Evolutionary conservation across 2,113 vertebrate species (phyloP).

Genomic region (Spilogale gracilis): DNA sequence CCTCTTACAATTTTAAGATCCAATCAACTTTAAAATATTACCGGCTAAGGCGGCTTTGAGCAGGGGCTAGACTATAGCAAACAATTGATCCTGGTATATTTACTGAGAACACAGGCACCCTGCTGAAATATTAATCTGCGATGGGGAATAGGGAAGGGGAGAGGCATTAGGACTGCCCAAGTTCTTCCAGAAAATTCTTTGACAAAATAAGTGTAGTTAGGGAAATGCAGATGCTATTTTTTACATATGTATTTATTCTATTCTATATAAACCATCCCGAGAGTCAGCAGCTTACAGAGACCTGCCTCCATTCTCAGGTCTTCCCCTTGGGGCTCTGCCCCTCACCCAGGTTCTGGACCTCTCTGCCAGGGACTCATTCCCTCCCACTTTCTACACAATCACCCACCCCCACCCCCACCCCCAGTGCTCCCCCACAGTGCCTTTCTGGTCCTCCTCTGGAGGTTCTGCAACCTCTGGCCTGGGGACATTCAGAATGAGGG

Average conservation of each 20-base stretch:
- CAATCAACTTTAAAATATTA: conserved; percentile 87
- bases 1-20: conserved; percentile 86
- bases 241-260: background rate
- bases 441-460: background rate
- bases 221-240: background rate
- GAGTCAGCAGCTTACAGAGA: background rate
- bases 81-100: conserved; percentile 82
- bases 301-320: background rate
- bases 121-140: conserved; percentile 82
- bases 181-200: conserved; percentile 21
- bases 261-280: background rate
- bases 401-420: too few species aligned
- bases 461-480: background rate
- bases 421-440: accelerated
- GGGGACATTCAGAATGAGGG: background rate
- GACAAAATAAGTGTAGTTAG: conserved; percentile 42
- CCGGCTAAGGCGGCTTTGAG: conserved; percentile 75
- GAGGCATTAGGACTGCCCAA: background rate
- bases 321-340: background rate
- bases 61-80: conserved; percentile 80
- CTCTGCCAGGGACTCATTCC: background rate
- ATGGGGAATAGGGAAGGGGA: background rate
- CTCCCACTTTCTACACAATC: background rate
- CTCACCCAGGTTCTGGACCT: too few species aligned
- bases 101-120: conserved; percentile 54